Percentiles rank a stretch among this genome's conserved stretches.
Evolutionary conservation across 2,797 vertebrate species (phyloP).

Genomic region (Malurus splendens): DNA sequence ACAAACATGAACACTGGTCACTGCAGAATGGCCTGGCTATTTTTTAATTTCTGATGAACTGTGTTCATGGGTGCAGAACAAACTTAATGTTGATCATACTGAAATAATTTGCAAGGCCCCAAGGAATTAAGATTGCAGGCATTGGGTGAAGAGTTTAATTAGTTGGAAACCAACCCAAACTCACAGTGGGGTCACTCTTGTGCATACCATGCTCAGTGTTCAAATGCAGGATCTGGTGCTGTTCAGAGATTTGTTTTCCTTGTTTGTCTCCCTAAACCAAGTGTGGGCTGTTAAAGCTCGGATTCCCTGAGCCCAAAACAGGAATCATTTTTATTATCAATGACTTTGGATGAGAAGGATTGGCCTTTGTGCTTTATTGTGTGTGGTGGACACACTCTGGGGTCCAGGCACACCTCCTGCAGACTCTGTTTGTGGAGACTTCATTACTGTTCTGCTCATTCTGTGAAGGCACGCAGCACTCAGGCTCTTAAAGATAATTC

Average conservation of each 20-base stretch:
- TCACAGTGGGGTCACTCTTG: background rate
- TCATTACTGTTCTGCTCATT: constrained; percentile 1
- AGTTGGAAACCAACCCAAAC: background rate
- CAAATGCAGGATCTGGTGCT: constrained; percentile 8
- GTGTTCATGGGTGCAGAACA: background rate
- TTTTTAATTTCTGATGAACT: background rate
- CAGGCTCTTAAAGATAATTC: background rate
- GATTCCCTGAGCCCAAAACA: background rate
- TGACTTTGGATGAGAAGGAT: constrained; percentile 15
- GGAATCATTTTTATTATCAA: background rate
- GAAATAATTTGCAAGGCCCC: background rate
- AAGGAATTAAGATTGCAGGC: background rate
- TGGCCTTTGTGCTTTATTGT: background rate
- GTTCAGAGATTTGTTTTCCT: constrained; percentile 34
- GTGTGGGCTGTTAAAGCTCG: background rate
- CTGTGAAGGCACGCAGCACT: background rate
- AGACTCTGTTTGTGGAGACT: constrained; percentile 1
- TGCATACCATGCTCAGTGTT: background rate
- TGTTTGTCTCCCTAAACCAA: constrained; percentile 33
- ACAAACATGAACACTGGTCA: background rate
- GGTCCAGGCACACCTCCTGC: background rate
- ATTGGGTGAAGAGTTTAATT: background rate
- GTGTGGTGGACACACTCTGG: constrained; percentile 1
- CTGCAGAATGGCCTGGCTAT: background rate
- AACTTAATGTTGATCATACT: background rate